phyloP scores from a whole-genome alignment of 2,797 vertebrate species.

The Hydrophis major region DNA sequence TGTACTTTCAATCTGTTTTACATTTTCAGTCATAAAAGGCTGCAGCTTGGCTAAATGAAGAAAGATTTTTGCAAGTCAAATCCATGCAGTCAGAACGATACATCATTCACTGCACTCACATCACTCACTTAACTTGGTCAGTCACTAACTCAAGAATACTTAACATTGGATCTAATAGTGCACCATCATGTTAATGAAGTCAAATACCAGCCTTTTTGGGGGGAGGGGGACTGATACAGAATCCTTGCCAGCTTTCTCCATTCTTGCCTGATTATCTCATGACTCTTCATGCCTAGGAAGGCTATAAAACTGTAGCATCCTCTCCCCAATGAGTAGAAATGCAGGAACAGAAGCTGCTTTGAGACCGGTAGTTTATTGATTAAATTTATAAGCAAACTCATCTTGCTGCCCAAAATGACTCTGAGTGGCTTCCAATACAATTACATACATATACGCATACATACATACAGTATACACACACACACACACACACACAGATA shows the following conservation, averaged over 20 bases:
- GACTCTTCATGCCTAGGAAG: background rate
- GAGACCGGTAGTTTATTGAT: background rate
- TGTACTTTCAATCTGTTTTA: background rate
- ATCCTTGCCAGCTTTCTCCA: background rate
- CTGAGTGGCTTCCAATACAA: background rate
- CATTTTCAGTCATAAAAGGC: background rate
- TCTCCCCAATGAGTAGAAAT: background rate
- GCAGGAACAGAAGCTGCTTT: background rate
- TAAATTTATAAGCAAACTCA: background rate
- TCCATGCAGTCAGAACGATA: background rate
- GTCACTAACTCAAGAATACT: background rate
- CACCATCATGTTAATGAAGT: background rate
- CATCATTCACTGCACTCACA: background rate
- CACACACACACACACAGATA: too few relatives aligned
- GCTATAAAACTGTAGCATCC: background rate
- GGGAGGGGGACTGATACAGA: background rate
- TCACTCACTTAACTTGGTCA: background rate
- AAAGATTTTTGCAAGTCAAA: background rate
- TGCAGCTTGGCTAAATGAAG: background rate
- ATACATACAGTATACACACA: too few relatives aligned
- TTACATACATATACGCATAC: too few relatives aligned
- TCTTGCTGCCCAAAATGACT: background rate
- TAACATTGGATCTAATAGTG: background rate
- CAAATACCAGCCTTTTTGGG: background rate
- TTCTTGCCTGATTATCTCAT: background rate